Percentiles rank a stretch among this genome's conserved stretches.
Evolutionary conservation across 2,888 invertebrate species (phyloP).

Genomic region (Electrophaes corylata): DNA sequence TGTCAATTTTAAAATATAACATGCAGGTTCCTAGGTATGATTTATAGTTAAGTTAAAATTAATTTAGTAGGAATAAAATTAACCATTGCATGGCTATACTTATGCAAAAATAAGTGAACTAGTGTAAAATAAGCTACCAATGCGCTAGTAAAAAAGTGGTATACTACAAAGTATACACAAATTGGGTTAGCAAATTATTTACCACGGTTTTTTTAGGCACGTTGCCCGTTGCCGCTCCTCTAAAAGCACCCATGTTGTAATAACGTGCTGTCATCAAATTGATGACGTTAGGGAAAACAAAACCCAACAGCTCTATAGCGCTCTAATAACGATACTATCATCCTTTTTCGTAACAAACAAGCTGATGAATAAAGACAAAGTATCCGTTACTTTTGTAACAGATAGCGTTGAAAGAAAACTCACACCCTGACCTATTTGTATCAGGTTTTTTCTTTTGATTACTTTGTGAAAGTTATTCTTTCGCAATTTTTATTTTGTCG

Average conservation of each 20-base stretch:
- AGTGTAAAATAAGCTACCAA: background rate
- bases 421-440: background rate
- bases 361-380: conserved; percentile 15
- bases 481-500: too few species aligned
- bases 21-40: too few species aligned
- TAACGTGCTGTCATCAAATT: conserved; percentile 23
- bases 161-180: background rate
- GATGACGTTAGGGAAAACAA: conserved; percentile 32
- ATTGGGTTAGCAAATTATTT: too few species aligned
- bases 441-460: background rate
- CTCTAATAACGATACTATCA: conserved; percentile 18
- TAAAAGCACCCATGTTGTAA: conserved; percentile 6
- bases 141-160: background rate
- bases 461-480: background rate
- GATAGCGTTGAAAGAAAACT: background rate
- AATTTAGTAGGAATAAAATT: too few species aligned
- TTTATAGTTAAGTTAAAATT: too few species aligned
- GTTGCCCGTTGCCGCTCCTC: too few species aligned
- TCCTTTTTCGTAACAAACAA: conserved; percentile 17
- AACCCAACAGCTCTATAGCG: conserved; percentile 17
- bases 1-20: too few species aligned
- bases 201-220: background rate
- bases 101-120: too few species aligned
- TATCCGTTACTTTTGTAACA: conserved; percentile 7
- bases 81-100: too few species aligned